phyloP scores from a whole-genome alignment of 1,140 invertebrate genomes.

The Drosophila lini region DNA sequence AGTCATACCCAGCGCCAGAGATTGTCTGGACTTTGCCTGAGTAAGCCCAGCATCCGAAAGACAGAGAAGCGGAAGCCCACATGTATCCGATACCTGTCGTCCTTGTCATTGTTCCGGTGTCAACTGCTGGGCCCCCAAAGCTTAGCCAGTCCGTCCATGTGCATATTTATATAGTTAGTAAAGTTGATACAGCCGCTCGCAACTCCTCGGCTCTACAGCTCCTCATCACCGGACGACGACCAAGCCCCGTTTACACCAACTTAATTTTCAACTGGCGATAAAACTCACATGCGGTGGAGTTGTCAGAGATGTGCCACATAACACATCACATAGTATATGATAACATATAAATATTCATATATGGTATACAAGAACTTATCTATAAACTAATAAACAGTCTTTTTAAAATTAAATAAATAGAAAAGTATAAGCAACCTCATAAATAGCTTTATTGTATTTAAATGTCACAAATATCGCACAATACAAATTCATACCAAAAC shows the following conservation, averaged over 20 bases:
- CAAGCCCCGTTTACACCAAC: slow-evolving; percentile 48
- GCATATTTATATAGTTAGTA: slow-evolving; percentile 74
- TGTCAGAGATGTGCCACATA: not conserved
- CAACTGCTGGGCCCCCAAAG: slow-evolving; percentile 48
- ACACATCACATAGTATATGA: not conserved
- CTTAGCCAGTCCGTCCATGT: slow-evolving; percentile 62
- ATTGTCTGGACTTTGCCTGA: slow-evolving; percentile 39
- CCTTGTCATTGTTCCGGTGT: slow-evolving; percentile 68
- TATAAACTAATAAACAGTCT: not conserved
- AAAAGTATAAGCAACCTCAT: not conserved
- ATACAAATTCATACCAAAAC: not conserved
- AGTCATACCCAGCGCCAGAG: slow-evolving; percentile 12
- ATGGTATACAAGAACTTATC: not conserved
- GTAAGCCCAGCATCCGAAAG: slow-evolving; percentile 25
- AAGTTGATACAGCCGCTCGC: slow-evolving; percentile 25
- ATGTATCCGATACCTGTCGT: slow-evolving; percentile 9
- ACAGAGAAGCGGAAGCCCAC: slow-evolving; percentile 2
- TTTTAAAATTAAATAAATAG: not conserved
- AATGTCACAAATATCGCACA: slow-evolving; percentile 1
- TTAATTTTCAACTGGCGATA: slow-evolving; percentile 60
- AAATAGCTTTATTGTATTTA: not conserved
- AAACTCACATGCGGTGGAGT: slow-evolving; percentile 35
- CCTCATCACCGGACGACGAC: slow-evolving; percentile 4
- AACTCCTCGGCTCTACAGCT: not conserved
- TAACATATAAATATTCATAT: not conserved